Evolutionary conservation across 1,140 invertebrate genomes (phyloP), one percentile per base, ranked within the genome.

Genomic region (Onthophagus taurus): DNA sequence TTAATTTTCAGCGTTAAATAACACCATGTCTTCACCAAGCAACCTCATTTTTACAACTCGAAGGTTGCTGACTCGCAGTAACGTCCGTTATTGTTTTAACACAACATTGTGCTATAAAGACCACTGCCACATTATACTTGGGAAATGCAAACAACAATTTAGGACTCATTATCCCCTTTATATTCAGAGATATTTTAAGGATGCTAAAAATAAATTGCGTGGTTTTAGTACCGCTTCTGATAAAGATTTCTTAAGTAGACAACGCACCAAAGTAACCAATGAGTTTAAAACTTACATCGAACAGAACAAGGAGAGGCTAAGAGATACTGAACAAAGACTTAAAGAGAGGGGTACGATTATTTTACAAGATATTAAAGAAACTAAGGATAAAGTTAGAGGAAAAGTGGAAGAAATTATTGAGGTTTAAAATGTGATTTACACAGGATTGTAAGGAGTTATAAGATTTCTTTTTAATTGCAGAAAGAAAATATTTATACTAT

Each of bases 401-500:
- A 77, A 74, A 65, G 67, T 83, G 49, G 79, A 77, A 54, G 75
- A 77, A 68, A 75, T 79, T 17, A 76, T 81, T 47, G 75, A 79
- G 64, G 74, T 76, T n/a, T 65, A 45, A 26, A n/a, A 8, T 3
- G 23, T 16, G 14, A 11, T 17, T 7, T n/a, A n/a, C n/a, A n/a
- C n/a, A n/a, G n/a, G n/a, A n/a, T n/a, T n/a, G n/a, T n/a, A n/a
- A n/a, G n/a, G n/a, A n/a, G n/a, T n/a, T n/a, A n/a, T n/a, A n/a
- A n/a, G 4, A 35, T 18, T 26, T 16, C 6, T 26, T 26, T 26
- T 26, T 26, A 26, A 26, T 26, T 47, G 54, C 64, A 81, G 76
- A 82, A 73, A 59, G 90, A 97, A 70, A 93, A 94, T 69, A 81
- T 96, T 44, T 84, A 85, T 64, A 97, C 93, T 1, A 73, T 97